Evolutionary conservation across 2,888 invertebrate species (phyloP).

Genomic region (Tortricodes alternella): DNA sequence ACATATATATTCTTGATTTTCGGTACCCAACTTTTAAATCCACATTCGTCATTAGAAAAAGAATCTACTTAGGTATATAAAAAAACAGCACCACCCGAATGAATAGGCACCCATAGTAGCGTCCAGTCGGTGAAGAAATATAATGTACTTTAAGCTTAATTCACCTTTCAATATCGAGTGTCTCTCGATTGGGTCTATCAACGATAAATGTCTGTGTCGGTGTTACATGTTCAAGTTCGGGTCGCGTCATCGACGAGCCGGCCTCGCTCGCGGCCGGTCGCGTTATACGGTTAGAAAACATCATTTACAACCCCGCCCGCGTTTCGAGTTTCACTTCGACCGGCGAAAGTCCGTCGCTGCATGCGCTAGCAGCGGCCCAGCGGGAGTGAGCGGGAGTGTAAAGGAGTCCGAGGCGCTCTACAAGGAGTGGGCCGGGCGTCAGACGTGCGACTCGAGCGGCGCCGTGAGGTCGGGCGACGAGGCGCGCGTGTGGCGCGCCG

Average conservation of each 20-base stretch:
- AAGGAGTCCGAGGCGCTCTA: slow-evolving; percentile 35
- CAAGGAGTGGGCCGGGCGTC: slow-evolving; percentile 47
- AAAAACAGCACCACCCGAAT: slow-evolving; percentile 30
- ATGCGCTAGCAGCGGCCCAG: neutral
- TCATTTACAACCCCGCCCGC: neutral
- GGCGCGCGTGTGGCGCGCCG: slow-evolving; percentile 83
- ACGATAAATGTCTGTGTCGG: neutral
- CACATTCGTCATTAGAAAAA: slow-evolving; percentile 20
- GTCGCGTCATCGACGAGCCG: neutral
- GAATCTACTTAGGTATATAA: slow-evolving; percentile 28
- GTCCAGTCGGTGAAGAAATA: slow-evolving; percentile 14
- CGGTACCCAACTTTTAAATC: slow-evolving; percentile 24
- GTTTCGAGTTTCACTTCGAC: slow-evolving; percentile 1
- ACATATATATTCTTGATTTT: slow-evolving; percentile 29
- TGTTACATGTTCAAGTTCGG: neutral
- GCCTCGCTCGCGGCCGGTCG: slow-evolving; percentile 1
- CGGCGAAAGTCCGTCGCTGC: neutral
- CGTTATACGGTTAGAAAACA: neutral
- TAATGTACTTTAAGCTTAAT: slow-evolving; percentile 10
- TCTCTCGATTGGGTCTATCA: neutral
- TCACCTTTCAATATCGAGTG: slow-evolving; percentile 2
- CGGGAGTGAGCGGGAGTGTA: neutral
- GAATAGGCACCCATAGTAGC: slow-evolving; percentile 24
- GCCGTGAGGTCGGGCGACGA: slow-evolving; percentile 82
- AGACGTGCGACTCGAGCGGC: slow-evolving; percentile 60